These are phyloP conservation scores for Pyrrhia umbra DNA, from an alignment of 2,888 invertebrate genomes.

Conservation along the genomic window DNA sequence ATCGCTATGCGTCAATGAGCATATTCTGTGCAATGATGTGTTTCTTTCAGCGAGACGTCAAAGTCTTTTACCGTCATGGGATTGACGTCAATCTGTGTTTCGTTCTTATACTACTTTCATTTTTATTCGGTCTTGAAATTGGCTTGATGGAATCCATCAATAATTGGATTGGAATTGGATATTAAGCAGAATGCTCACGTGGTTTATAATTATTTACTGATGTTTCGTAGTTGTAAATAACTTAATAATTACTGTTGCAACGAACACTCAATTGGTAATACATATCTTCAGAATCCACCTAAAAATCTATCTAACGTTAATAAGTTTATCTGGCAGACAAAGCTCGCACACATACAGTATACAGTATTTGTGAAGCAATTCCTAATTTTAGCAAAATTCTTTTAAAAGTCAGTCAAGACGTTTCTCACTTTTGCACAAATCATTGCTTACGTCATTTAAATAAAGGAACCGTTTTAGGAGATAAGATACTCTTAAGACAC, in stretches of 20 bases:
- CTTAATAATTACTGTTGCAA: too few relatives aligned
- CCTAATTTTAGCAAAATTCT: too few relatives aligned
- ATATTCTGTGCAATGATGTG: not conserved
- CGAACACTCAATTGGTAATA: too few relatives aligned
- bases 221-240: not conserved
- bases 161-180: constrained; percentile 2
- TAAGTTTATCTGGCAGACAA: not conserved
- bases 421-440: constrained; percentile 3
- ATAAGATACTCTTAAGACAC: constrained; percentile 8
- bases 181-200: not conserved
- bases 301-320: not conserved
- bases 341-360: too few relatives aligned
- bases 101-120: not conserved
- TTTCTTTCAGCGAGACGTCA: not conserved
- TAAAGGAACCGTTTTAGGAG: constrained; percentile 13
- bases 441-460: not conserved
- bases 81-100: constrained; percentile 17
- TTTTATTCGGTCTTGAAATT: constrained; percentile 8
- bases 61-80: not conserved
- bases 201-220: not conserved
- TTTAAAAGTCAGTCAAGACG: not conserved
- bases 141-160: not conserved
- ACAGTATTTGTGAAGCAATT: too few relatives aligned
- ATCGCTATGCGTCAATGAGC: not conserved
- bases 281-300: too few relatives aligned